Percentiles rank a stretch among this genome's conserved stretches.
Evolutionary conservation across 2,113 vertebrate species (phyloP).

Genomic region (Catharus minimus): DNA sequence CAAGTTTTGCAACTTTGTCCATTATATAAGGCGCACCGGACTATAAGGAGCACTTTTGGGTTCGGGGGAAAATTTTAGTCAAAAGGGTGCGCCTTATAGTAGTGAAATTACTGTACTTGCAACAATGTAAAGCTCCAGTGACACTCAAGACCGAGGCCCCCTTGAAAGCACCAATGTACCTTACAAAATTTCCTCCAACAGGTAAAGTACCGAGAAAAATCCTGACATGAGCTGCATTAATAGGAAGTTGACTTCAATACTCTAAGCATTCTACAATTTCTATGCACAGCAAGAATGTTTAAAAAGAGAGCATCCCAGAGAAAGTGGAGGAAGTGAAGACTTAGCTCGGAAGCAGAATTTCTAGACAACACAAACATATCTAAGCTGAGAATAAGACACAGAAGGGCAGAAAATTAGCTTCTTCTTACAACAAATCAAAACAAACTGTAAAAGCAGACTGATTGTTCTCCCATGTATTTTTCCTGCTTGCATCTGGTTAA

Average conservation of each 20-base stretch:
- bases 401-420: not conserved
- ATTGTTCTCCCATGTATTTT: not conserved
- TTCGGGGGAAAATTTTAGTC: too few relatives aligned
- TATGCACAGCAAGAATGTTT: not conserved
- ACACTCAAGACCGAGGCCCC: not conserved
- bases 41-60: too few relatives aligned
- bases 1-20: too few relatives aligned
- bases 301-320: not conserved
- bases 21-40: too few relatives aligned
- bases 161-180: accelerated
- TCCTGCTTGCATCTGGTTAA: not conserved
- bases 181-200: not conserved
- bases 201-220: not conserved
- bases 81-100: too few relatives aligned
- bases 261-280: not conserved
- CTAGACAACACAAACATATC: accelerated
- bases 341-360: not conserved
- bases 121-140: not conserved
- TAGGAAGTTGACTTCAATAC: not conserved
- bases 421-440: not conserved
- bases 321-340: not conserved
- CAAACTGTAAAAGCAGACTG: not conserved
- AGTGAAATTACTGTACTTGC: not conserved
- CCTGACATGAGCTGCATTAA: not conserved
- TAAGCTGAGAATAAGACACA: not conserved